Base-by-base conservation (phyloP, 2,888 invertebrate species). In the Cheilosia scutellata region DNA sequence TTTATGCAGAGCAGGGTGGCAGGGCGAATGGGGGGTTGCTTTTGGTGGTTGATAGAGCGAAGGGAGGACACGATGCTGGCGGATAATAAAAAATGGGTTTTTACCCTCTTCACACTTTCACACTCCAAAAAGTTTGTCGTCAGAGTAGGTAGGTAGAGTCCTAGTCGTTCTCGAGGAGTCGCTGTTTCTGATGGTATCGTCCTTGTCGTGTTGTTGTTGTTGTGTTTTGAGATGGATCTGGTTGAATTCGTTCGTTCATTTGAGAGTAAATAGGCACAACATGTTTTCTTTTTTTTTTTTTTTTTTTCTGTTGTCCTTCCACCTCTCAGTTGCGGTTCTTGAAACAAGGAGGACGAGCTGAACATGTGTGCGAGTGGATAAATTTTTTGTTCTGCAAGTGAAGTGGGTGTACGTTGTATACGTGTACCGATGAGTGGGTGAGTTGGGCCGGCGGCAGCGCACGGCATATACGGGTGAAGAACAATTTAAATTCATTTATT, bases 401-500 rank as follows among this genome's bases (percentile, higher is more conserved):
- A 60, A 66, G 71, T 82, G 77, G 71, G 47, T 71, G 40, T n/a
- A 16, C 7, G 9, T 13, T 6, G 31, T n/a, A 40, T 25, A 53
- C 31, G 40, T 2, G 6, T 6, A 31, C 31, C 31, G 20, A 33
- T 16, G 29, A n/a, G n/a, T n/a, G 6, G 68, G 16, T 31, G 58
- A 25, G 4, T 4, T 25, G 58, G 9, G 58, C 11, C 31, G 55
- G 27, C 29, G 2, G 29, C 29, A 29, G 29, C 9, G 7, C 11
- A 3, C 11, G 3, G 11, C 37, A 3, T 11, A 33, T 7, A 13
- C 27, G 47, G 58, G 53, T 27, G 58, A 51, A 58, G 83, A 75
- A 70, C 75, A 79, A 79, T 84, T 84, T 79, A 79, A 84, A 84
- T 84, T 84, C 79, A 84, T 84, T 84, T 84, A 84, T 84, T 84